phyloP scores from a whole-genome alignment of 2,888 invertebrate genomes.

The Trachelus tabidus region DNA sequence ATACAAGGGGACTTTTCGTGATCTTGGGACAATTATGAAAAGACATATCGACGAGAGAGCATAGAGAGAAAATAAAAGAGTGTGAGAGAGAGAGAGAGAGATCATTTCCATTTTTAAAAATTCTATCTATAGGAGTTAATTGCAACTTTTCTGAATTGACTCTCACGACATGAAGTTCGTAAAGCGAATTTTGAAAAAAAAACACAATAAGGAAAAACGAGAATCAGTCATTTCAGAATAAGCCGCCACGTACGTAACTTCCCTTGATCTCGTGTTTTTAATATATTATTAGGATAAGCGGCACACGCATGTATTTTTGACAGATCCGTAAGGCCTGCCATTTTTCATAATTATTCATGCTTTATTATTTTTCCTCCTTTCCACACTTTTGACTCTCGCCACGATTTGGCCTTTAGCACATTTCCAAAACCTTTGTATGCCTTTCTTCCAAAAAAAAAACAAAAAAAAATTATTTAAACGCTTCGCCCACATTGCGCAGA shows the following conservation, averaged over 20 bases:
- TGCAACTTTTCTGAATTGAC: background rate
- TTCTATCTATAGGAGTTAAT: background rate
- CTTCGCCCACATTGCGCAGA: background rate
- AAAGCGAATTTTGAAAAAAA: background rate
- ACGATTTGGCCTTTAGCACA: background rate
- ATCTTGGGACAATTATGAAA: background rate
- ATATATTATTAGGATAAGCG: background rate
- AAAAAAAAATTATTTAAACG: background rate
- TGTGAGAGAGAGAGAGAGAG: background rate
- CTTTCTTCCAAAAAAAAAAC: background rate
- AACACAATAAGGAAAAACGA: background rate
- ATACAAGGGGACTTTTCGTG: background rate
- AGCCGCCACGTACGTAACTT: background rate
- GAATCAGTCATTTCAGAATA: background rate
- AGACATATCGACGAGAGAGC: background rate
- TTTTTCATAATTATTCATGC: background rate
- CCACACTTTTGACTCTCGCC: background rate
- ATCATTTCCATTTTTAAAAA: background rate
- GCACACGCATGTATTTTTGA: background rate
- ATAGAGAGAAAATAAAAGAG: background rate
- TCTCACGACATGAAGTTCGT: background rate
- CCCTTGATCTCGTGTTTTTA: background rate
- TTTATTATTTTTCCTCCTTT: background rate
- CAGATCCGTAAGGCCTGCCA: background rate
- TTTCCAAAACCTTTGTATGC: background rate